A percentile compares a stretch with the other conserved stretches of the same genome.
Conservation (phyloP, 2,113 vertebrate species). For the Fregetta grallaria region DNA sequence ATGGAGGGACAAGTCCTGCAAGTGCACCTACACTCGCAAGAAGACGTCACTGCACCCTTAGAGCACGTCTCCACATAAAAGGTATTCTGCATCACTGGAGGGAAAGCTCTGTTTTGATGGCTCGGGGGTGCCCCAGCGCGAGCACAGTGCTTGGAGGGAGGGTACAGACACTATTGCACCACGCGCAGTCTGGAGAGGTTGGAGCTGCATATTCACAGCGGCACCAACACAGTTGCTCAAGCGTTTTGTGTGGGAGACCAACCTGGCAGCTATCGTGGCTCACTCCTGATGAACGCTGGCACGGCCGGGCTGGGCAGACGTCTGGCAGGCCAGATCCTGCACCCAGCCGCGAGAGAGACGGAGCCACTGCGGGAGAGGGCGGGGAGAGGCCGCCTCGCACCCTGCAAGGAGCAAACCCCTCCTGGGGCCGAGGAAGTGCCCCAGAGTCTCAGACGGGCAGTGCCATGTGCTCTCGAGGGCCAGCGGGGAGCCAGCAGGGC, state of each 20-base stretch:
- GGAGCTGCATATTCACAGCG: fast-evolving
- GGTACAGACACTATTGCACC: not conserved
- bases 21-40: not conserved
- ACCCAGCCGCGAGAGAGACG: fast-evolving
- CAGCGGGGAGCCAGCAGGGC: not conserved
- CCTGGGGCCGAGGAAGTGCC: not conserved
- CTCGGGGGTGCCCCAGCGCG: fast-evolving
- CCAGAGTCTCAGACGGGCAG: fast-evolving
- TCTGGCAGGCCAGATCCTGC: not conserved
- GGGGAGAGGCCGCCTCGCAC: not conserved
- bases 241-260: not conserved
- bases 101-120: not conserved
- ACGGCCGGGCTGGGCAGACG: not conserved
- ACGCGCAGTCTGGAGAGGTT: fast-evolving
- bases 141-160: fast-evolving
- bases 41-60: not conserved
- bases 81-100: not conserved
- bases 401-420: not conserved
- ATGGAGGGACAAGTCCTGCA: not conserved
- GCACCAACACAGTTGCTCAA: not conserved
- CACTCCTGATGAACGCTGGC: fast-evolving
- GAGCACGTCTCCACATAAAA: not conserved
- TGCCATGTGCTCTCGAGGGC: fast-evolving
- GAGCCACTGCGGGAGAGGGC: fast-evolving
- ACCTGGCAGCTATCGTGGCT: not conserved